phyloP scores from a whole-genome alignment of 2,888 invertebrate genomes.

The Lepidochitona cinerea region DNA sequence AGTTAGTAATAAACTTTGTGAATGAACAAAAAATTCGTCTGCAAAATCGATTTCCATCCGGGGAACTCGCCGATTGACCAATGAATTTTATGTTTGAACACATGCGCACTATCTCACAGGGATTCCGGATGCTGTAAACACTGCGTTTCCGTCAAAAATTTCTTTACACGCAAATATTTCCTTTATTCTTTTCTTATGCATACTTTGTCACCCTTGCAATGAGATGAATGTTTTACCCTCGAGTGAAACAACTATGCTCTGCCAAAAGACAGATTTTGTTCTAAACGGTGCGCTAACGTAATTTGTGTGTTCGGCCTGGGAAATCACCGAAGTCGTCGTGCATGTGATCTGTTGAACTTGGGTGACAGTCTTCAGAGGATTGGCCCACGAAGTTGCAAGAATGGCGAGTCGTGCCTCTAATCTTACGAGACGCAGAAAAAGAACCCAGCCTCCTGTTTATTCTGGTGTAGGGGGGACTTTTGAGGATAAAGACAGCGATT shows the following conservation, averaged over 20 bases:
- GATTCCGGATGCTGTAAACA: constrained; percentile 8
- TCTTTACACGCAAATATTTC: constrained; percentile 4
- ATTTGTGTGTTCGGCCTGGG: not conserved
- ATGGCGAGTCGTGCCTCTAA: constrained; percentile 13
- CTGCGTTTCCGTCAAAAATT: constrained; percentile 11
- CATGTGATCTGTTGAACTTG: not conserved
- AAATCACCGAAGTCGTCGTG: not conserved
- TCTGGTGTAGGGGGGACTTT: constrained; percentile 62
- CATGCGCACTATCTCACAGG: not conserved
- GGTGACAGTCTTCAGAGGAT: not conserved
- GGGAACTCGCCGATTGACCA: not conserved
- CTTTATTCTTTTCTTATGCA: not conserved
- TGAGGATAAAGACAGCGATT: constrained; percentile 69
- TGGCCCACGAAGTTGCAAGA: not conserved
- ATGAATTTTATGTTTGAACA: not conserved
- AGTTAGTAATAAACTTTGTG: too few relatives aligned
- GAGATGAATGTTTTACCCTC: not conserved
- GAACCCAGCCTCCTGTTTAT: constrained; percentile 64
- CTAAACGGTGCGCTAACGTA: not conserved
- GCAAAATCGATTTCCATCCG: constrained; percentile 1
- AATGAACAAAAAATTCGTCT: constrained; percentile 8
- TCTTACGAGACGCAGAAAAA: constrained; percentile 45
- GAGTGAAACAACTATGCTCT: not conserved
- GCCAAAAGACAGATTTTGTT: not conserved
- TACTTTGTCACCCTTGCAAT: not conserved